phyloP scores from a whole-genome alignment of 1,140 invertebrate genomes.

The Steinernema khuongi region DNA sequence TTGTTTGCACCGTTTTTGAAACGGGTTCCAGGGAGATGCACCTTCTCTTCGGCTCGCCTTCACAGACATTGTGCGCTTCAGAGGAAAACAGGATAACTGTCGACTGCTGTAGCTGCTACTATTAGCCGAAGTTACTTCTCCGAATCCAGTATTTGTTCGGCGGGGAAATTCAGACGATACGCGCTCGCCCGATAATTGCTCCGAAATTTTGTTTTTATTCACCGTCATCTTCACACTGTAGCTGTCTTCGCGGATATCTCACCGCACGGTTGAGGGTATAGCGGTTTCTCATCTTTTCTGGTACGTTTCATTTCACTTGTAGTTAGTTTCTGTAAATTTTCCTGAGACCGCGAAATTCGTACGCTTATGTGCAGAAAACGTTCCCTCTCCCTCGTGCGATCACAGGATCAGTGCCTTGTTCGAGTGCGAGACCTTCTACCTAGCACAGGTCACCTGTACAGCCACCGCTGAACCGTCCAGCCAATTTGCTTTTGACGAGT shows the following conservation, averaged over 20 bases:
- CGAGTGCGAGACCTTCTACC: too few species aligned
- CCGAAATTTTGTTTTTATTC: conserved; percentile 13
- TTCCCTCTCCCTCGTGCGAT: too few species aligned
- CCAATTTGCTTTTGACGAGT: too few species aligned
- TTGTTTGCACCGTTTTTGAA: conserved; percentile 11
- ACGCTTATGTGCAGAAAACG: too few species aligned
- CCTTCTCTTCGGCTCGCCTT: not conserved
- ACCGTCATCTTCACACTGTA: not conserved
- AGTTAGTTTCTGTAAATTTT: too few species aligned
- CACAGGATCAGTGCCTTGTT: too few species aligned
- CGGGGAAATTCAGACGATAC: conserved; percentile 2
- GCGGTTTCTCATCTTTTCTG: too few species aligned
- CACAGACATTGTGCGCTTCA: not conserved
- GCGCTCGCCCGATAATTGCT: conserved; percentile 5
- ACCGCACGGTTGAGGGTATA: not conserved
- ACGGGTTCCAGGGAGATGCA: not conserved
- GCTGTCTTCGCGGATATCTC: not conserved
- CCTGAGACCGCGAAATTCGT: too few species aligned
- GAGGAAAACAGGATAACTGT: not conserved
- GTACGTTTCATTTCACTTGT: too few species aligned
- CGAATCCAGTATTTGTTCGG: conserved; percentile 12
- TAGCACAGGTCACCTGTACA: too few species aligned
- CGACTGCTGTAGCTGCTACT: not conserved
- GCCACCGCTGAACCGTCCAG: too few species aligned
- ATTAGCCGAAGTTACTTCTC: conserved; percentile 15